These are phyloP conservation scores for Antennarius maculatus DNA, from an alignment of 2,797 vertebrate species.

Conservation along the genomic window DNA sequence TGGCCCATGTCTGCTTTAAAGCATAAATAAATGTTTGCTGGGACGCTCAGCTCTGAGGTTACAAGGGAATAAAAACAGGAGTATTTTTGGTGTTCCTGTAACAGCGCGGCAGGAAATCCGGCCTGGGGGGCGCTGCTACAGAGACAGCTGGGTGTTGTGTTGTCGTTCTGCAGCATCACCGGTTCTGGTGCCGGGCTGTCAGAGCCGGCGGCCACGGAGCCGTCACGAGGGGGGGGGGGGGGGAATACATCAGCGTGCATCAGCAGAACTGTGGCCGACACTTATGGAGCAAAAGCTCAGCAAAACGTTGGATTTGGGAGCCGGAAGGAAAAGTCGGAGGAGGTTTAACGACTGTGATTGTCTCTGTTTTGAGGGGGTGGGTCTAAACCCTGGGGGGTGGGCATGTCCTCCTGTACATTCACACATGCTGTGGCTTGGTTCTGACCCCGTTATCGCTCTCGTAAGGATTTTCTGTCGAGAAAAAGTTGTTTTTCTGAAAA, in stretches of 20 bases:
- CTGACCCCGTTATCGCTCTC: conserved; percentile 4
- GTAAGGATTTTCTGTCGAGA: conserved; percentile 29
- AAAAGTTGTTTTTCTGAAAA: conserved; percentile 34
- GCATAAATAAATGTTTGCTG: too few relatives aligned
- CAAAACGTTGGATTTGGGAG: conserved; percentile 43
- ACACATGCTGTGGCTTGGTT: not conserved
- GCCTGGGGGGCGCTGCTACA: conserved; percentile 12
- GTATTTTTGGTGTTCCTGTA: conserved; percentile 4
- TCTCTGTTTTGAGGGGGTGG: too few relatives aligned
- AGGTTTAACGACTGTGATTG: conserved; percentile 30
- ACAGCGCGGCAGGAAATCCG: conserved; percentile 28
- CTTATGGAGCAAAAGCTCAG: conserved; percentile 51
- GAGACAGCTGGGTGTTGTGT: conserved; percentile 42
- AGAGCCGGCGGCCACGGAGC: conserved; percentile 17
- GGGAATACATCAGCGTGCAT: conserved; percentile 8
- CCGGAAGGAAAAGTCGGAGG: conserved; percentile 27
- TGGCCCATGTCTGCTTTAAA: too few relatives aligned
- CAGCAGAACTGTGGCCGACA: conserved; percentile 53
- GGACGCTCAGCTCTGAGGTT: not conserved
- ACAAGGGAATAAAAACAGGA: conserved; percentile 7
- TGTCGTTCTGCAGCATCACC: conserved; percentile 24
- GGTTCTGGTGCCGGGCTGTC: conserved; percentile 16
- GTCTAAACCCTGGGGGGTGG: too few relatives aligned
- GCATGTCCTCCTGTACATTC: conserved; percentile 26
- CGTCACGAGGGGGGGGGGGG: not conserved